Percentiles rank a stretch among this genome's conserved stretches.
These are phyloP conservation scores for Drosophila burlai DNA, from an alignment of 1,140 invertebrate species.

Conservation along the genomic window DNA sequence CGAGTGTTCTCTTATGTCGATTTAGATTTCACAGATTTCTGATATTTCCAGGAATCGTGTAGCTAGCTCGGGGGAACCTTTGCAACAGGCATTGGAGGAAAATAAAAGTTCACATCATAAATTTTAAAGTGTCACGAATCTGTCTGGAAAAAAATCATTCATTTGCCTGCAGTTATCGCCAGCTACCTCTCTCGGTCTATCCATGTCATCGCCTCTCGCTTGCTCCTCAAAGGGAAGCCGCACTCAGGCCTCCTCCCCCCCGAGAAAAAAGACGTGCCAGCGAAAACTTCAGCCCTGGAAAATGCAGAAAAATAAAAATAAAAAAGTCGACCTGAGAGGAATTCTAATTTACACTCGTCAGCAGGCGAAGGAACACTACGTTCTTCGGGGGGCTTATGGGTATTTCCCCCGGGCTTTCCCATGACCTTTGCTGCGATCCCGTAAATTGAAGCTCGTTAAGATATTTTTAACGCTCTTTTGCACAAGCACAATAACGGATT, in stretches of 20 bases:
- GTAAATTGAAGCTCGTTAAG: slow-evolving; percentile 23
- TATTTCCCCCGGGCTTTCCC: slow-evolving; percentile 6
- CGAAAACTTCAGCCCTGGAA: slow-evolving; percentile 35
- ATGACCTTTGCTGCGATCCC: slow-evolving; percentile 29
- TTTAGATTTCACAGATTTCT: slow-evolving; percentile 81
- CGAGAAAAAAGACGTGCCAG: slow-evolving; percentile 55
- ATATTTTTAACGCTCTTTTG: slow-evolving; percentile 8
- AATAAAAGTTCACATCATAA: slow-evolving; percentile 83
- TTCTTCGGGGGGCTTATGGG: background rate
- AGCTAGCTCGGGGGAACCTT: slow-evolving; percentile 48
- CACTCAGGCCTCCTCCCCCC: slow-evolving; percentile 44
- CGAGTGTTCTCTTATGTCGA: slow-evolving; percentile 71
- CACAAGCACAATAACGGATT: background rate
- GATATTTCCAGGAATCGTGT: slow-evolving; percentile 79
- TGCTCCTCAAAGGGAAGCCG: slow-evolving; percentile 74
- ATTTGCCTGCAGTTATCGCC: slow-evolving; percentile 67
- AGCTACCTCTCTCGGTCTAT: slow-evolving; percentile 33
- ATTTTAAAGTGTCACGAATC: slow-evolving; percentile 84
- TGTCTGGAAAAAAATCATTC: slow-evolving; percentile 80
- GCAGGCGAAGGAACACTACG: slow-evolving; percentile 30
- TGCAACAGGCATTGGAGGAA: slow-evolving; percentile 34
- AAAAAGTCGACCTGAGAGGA: slow-evolving; percentile 57
- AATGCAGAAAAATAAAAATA: slow-evolving; percentile 6
- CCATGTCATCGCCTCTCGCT: slow-evolving; percentile 25
- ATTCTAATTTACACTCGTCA: slow-evolving; percentile 69